Evolutionary conservation across 2,113 vertebrate species (phyloP), one percentile per base, ranked within the genome.

Genomic region (Amblyornis subalaris): DNA sequence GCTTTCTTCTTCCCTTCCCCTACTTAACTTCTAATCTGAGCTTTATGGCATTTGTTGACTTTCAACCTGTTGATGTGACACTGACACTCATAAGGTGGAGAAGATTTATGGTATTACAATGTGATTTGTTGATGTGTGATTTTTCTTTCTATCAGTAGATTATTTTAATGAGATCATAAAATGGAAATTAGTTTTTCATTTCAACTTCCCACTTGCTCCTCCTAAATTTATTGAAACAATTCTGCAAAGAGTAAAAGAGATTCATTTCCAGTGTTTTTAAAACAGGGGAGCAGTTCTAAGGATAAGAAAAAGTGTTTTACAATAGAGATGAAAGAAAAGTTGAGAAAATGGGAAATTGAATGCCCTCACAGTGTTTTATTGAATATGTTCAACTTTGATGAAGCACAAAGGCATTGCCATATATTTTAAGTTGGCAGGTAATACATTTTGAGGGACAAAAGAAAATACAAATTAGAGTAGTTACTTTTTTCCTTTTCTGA

Each of bases 141-240:
- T 90, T 90, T 91, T 91, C 60, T 67, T 93, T 93, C 79, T 88
- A 93, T 91, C 73, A 72, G 61, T 69, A 92, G 67, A 65, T 93
- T 95, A 73, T 38, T 95, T 94, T 92, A 81, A 77, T 93, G 80
- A 93, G 86, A 92, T 65, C 66, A 92, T 85, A 92, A 96, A 93
- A 79, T 35, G 54, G 93, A 95, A 92, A 92, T 62, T 58, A 82
- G 58, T 62, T 95, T 94, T 87, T 93, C 70, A 84, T 89, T 80
- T 94, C 88, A 83, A 36, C 80, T 70, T 92, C 79, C 65, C 61
- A 72, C 61, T 85, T 70, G 29, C 44, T 82, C 8, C 19, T 10
- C 31, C 5, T 92, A 84, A 94, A 87, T 89, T 84, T 94, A 93
- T 78, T 72, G 83, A 92, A 94, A 94, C 74, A 90, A 87, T 90